Evolutionary conservation across 2,797 vertebrate genomes (phyloP).

Genomic region (Anguilla megastoma): DNA sequence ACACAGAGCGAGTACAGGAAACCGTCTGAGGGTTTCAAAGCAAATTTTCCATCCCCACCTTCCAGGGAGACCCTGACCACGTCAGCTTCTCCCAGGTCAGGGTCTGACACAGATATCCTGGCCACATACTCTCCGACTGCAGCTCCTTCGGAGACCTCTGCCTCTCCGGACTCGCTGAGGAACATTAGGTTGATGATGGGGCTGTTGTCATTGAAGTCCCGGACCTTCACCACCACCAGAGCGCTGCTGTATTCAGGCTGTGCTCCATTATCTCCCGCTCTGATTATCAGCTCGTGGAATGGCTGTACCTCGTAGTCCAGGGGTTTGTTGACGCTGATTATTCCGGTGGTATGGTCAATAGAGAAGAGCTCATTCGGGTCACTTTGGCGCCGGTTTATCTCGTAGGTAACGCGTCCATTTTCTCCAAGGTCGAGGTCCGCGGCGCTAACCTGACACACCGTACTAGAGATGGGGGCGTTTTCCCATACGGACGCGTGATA

Average conservation of each 20-base stretch:
- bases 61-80: conserved; percentile 64
- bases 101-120: conserved; percentile 84
- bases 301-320: conserved; percentile 82
- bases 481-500: conserved; percentile 79
- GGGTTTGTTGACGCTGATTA: conserved; percentile 74
- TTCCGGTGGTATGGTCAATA: conserved; percentile 77
- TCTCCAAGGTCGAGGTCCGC: conserved; percentile 79
- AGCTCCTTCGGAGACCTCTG: conserved; percentile 81
- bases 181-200: conserved; percentile 80
- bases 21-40: conserved; percentile 70
- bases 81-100: conserved; percentile 66
- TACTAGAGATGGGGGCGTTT: conserved; percentile 66
- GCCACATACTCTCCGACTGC: conserved; percentile 81
- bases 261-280: conserved; percentile 78
- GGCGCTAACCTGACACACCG: conserved; percentile 80
- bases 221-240: conserved; percentile 77
- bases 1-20: conserved; percentile 82
- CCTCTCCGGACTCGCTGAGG: conserved; percentile 79
- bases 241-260: conserved; percentile 82
- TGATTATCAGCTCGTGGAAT: conserved; percentile 81
- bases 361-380: conserved; percentile 71
- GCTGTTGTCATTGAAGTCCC: conserved; percentile 88
- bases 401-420: conserved; percentile 79
- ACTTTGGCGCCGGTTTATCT: conserved; percentile 75
- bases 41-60: conserved; percentile 77